Evolutionary conservation across 2,113 vertebrate genomes (phyloP), one percentile per base, ranked within the genome.

Genomic region (Vidua chalybeata): DNA sequence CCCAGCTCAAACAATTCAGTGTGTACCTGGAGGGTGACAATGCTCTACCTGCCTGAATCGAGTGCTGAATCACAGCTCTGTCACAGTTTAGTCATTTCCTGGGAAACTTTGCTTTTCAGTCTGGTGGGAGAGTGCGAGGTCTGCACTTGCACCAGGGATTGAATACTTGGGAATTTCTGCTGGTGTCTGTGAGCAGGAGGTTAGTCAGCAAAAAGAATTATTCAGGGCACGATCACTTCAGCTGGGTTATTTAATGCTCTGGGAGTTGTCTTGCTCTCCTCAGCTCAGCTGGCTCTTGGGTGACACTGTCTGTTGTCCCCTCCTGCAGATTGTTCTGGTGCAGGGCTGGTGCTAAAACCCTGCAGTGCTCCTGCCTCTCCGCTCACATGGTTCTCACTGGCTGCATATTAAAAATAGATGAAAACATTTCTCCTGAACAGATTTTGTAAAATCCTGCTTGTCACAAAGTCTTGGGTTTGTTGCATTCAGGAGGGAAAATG

Each of bases 21-120:
- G 28, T 54, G 54, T 66, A 52, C 82, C 85, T 59, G 46, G 3
- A 56, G 88, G 90, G 52, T 30, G 66, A 9, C 30, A 2, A 0
- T 20, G 87, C 9, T 55, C 49, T 19, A 4, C 67, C 85, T 45
- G 21, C 73, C 45, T 24, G 71, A 64, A 11, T 23, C 62, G 16
- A 45, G 54, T 10, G 75, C 95, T 97, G 96, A 97, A 12, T 97
- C 96, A 95, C 85, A 5, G 77, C 37, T 27, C 6, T 77, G 77
- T 35, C n/a, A 30, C 16, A 43, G 31, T 71, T 86, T 16, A 96
- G 63, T 96, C 93, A 97, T 39, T 94, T 93, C 95, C 93, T 84
- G 86, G 52, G 89, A 28, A 81, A 74, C 27, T 76, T 61, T 17
- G 28, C 31, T 12, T 39, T 66, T 61, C 75, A 13, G 83, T 8